Conservation (phyloP, 2,113 vertebrate species). For the Aix galericulata region DNA sequence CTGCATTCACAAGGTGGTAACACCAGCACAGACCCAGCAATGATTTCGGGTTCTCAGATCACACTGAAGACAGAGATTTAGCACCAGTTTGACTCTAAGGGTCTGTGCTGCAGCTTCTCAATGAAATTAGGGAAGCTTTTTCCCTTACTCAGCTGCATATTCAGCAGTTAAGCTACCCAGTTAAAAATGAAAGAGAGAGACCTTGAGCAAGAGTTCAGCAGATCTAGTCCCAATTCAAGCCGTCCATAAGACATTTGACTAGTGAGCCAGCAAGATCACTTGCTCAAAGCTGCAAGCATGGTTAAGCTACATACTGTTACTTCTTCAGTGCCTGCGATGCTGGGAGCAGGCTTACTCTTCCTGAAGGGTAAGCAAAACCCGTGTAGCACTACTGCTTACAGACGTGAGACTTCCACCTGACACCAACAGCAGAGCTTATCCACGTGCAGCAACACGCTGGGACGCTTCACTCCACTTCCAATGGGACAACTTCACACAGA, state of each 20-base stretch:
- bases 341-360: not conserved
- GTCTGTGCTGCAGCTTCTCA: rapidly evolving
- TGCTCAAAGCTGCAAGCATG: not conserved
- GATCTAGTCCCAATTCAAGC: not conserved
- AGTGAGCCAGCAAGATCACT: not conserved
- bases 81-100: not conserved
- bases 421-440: rapidly evolving
- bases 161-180: not conserved
- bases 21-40: not conserved
- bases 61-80: not conserved
- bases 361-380: not conserved
- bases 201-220: not conserved
- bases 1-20: not conserved
- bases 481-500: not conserved
- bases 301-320: not conserved
- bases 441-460: not conserved
- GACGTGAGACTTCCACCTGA: not conserved
- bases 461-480: no score
- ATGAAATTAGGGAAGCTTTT: not conserved
- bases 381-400: no score
- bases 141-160: not conserved
- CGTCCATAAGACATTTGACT: not conserved
- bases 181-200: not conserved
- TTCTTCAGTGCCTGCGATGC: not conserved
- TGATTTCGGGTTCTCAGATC: not conserved